Percentiles rank a stretch among this genome's conserved stretches.
These are phyloP conservation scores for Acleris cristana DNA, from an alignment of 2,888 invertebrate species.

Conservation along the genomic window DNA sequence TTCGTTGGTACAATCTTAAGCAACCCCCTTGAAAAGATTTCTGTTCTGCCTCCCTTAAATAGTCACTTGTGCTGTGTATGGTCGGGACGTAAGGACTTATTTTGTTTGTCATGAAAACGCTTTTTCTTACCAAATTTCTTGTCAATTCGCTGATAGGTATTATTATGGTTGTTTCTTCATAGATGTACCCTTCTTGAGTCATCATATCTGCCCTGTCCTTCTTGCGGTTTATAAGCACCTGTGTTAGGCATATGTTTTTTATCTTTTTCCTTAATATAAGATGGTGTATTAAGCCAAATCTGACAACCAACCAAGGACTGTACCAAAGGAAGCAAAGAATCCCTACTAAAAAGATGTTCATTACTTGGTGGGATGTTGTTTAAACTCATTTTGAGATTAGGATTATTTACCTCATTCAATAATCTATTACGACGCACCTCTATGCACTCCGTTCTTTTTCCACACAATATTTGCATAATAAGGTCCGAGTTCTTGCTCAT, in stretches of 20 bases:
- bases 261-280: conserved; percentile 3
- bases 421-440: conserved; percentile 32
- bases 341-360: conserved; percentile 23
- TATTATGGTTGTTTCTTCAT: background rate
- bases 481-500: conserved; percentile 23
- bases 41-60: background rate
- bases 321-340: background rate
- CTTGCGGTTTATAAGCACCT: background rate
- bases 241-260: background rate
- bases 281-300: conserved; percentile 17
- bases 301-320: conserved; percentile 34
- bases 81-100: background rate
- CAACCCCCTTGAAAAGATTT: conserved; percentile 1
- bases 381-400: conserved; percentile 10
- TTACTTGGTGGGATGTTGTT: conserved; percentile 26
- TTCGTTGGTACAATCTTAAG: background rate
- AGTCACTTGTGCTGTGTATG: conserved; percentile 8
- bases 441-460: conserved; percentile 35
- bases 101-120: conserved; percentile 1
- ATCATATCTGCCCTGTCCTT: background rate
- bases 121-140: conserved; percentile 2
- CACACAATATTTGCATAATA: conserved; percentile 34
- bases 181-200: background rate
- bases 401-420: conserved; percentile 27
- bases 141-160: background rate